Base-by-base conservation (phyloP, 2,797 vertebrate genomes). In the Crocidura indochinensis region DNA sequence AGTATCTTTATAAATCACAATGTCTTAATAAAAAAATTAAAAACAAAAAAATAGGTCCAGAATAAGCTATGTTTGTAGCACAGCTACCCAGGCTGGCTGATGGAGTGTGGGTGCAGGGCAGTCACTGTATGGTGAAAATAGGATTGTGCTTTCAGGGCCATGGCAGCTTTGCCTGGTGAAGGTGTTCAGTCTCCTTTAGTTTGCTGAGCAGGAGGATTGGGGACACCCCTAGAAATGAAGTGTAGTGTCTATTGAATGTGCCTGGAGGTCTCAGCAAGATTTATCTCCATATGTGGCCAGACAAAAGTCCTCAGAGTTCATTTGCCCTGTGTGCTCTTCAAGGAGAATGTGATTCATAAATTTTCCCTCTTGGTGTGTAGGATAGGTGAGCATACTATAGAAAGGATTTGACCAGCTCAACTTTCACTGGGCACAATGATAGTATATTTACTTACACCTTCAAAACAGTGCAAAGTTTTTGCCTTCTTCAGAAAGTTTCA, bases 311-410 rank as follows among this genome's bases (percentile, higher is more conserved):
- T 1, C 17, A 44, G 2, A 14, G 38, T 31, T 69, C 17, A 19
- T 24, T 15, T 49, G n/a, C 4, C 56, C 53, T 64, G 69, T 38
- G 4, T 2, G 10, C 10, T 60, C 15, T 86, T 76, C 65, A 27
- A 74, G 68, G 83, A 85, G 81, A 86, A 44, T 69, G 47, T 38
- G 78, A 46, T 22, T 84, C 74, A 46, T 2, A 62, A 19, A 14
- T 26, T 80, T 80, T 67, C 87, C 51, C 24, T 29, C n/a, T 62
- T 71, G 65, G 26, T 51, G 14, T 38, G 46, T 74, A 67, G 60
- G 62, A 69, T 80, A 76, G 68, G 22, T 64, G 10, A 38, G 4
- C 26, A 77, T 71, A 49, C 24, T 75, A 4, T 20, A 47, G 62
- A 78, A 85, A 75, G 60, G 44, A 26, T 49, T 71, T 47, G 12